These are phyloP conservation scores for Cordilura impudica DNA, from an alignment of 2,888 invertebrate species.

Conservation along the genomic window DNA sequence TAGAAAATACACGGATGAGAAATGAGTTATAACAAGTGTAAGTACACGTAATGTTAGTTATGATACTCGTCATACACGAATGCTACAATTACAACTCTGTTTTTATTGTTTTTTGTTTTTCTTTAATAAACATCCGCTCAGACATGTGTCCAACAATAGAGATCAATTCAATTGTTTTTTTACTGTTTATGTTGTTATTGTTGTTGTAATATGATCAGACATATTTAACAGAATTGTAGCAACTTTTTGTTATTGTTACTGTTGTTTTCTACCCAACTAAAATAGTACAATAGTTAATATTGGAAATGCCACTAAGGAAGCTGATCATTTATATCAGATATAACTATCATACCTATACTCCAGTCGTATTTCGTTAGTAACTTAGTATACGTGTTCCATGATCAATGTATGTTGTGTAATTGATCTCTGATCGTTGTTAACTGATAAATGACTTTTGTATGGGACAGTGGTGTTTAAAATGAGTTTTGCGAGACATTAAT, in stretches of 20 bases:
- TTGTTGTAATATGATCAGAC: conserved; percentile 44
- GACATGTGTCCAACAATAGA: conserved; percentile 56
- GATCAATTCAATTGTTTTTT: conserved; percentile 52
- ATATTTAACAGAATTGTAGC: conserved; percentile 53
- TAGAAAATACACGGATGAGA: conserved; percentile 38
- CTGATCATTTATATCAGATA: conserved; percentile 60
- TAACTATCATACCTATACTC: conserved; percentile 31
- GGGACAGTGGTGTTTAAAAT: conserved; percentile 43
- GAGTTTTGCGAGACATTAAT: conserved; percentile 62
- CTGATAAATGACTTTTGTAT: conserved; percentile 60
- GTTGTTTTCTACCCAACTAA: not conserved
- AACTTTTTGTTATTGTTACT: conserved; percentile 64
- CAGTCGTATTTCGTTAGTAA: not conserved
- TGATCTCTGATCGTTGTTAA: conserved; percentile 60
- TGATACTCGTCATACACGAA: not conserved
- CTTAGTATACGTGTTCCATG: not conserved
- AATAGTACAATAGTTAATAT: not conserved
- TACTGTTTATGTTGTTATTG: not conserved
- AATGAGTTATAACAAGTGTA: conserved; percentile 59
- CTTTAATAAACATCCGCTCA: conserved; percentile 52
- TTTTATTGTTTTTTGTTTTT: conserved; percentile 3
- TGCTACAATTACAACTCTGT: conserved; percentile 48
- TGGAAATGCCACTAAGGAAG: conserved; percentile 58
- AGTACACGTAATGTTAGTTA: conserved; percentile 2
- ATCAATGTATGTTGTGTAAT: conserved; percentile 51